Base-by-base conservation (phyloP, 2,113 vertebrate species). In the Progne subis region DNA sequence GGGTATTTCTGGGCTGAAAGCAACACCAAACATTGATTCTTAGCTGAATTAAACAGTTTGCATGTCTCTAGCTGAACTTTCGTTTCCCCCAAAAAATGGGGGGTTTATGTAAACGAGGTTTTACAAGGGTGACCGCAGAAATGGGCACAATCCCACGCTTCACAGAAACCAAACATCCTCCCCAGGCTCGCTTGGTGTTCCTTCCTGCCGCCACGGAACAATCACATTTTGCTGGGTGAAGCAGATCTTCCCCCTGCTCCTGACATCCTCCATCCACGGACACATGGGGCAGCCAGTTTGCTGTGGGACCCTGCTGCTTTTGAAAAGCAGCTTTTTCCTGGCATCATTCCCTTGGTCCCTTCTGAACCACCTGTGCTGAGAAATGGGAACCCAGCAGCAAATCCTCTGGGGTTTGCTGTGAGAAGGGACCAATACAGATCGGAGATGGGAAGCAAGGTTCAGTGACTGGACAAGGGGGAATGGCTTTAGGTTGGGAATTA, bases 391-490 rank as follows among this genome's bases (percentile, higher is more conserved):
- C 46, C 41, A 16, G 4, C 17, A n/a, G 34, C 37, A 78, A 60
- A 84, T 23, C 29, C 24, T 32, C 23, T 14, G 31, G 12, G 20
- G 6, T 65, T 39, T 11, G 2, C 50, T 84, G 8, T 41, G 53
- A 5, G 31, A 44, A 49, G 64, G 67, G 18, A 7, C 28, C 2
- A 39, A 5, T 5, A 6, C 0, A 2, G 39, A 7, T 31, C 4
- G 1, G 53, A 69, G 55, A 15, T 56, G 41, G 44, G 31, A 24
- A 41, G 18, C 26, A 19, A 52, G 11, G 28, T 6, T 1, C 25
- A 49, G 31, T 2, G 67, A 12, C 0, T 52, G 44, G 52, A 81
- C 60, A 19, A 18, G 26, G 43, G 29, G 44, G 26, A 39, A 32
- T 32, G 37, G 26, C 59, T 74, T 44, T 52, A 13, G 44, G 2